Percentiles rank a stretch among this genome's conserved stretches.
Evolutionary conservation across 2,113 vertebrate genomes (phyloP).

Genomic region (Phrynosoma platyrhinos): DNA sequence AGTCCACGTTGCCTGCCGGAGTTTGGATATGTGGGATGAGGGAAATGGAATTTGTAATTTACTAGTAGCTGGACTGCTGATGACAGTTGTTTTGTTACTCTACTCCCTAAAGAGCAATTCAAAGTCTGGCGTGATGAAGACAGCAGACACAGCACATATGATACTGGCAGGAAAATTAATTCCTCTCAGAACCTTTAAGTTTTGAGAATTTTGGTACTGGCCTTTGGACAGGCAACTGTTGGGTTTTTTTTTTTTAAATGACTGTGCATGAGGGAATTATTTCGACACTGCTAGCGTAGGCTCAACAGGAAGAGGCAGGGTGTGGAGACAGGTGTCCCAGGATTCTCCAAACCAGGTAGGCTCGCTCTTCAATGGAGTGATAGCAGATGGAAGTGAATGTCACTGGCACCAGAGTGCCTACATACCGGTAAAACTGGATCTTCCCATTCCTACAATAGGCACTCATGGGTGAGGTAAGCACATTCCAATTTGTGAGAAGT

Average conservation of each 20-base stretch:
- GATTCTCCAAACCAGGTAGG: neutral
- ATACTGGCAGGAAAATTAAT: neutral
- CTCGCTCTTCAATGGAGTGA: neutral
- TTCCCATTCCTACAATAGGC: neutral
- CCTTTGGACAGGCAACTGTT: neutral
- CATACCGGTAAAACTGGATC: slow-evolving; percentile 9
- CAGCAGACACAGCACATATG: neutral
- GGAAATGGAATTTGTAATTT: neutral
- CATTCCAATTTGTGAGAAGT: neutral
- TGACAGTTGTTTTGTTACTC: neutral
- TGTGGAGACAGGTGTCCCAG: neutral
- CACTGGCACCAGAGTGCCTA: neutral
- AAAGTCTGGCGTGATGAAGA: neutral
- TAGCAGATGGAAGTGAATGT: neutral
- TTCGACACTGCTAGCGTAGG: neutral
- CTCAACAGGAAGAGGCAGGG: neutral
- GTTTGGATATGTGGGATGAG: neutral
- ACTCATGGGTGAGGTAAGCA: neutral
- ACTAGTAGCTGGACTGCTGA: neutral
- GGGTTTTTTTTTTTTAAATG: neutral
- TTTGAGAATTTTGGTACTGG: slow-evolving; percentile 2
- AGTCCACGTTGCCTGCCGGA: neutral
- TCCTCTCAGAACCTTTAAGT: neutral
- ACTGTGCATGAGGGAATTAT: neutral
- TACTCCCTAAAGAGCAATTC: neutral